Percentiles rank a stretch among this genome's conserved stretches.
Conservation (phyloP, 2,888 invertebrate genomes). For the Phaedon cochleariae region DNA sequence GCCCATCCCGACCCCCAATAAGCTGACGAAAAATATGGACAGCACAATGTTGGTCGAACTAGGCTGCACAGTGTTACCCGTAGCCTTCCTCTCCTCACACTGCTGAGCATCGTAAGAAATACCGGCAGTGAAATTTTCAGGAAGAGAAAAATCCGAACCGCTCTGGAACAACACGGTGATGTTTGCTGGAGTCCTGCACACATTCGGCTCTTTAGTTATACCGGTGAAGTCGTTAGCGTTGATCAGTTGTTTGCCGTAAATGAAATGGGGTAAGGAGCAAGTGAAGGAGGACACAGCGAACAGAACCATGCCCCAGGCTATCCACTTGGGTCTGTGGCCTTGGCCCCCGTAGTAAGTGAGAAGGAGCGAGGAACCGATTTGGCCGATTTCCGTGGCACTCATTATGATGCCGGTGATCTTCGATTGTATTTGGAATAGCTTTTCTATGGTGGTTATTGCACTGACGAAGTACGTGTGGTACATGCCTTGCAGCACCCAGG, state of each 20-base stretch:
- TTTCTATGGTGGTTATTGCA: conserved; percentile 92
- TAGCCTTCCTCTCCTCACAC: conserved; percentile 45
- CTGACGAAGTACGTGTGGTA: conserved; percentile 94
- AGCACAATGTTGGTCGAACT: conserved; percentile 83
- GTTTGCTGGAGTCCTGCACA: conserved; percentile 53
- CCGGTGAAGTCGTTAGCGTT: conserved; percentile 64
- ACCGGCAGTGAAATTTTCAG: conserved; percentile 25
- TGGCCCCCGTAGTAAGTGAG: conserved; percentile 91
- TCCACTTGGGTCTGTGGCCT: conserved; percentile 93
- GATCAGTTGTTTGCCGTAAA: conserved; percentile 80
- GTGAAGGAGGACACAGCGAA: conserved; percentile 87
- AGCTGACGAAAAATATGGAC: conserved; percentile 86
- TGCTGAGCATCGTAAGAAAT: conserved; percentile 22
- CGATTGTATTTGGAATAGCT: conserved; percentile 90
- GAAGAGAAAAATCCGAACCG: conserved; percentile 15
- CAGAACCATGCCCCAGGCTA: conserved; percentile 90
- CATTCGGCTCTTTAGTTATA: conserved; percentile 59
- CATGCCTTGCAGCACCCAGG: conserved; percentile 90
- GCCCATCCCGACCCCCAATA: conserved; percentile 89
- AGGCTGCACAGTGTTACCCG: conserved; percentile 74
- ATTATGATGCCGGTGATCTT: conserved; percentile 89
- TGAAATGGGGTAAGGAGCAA: conserved; percentile 87
- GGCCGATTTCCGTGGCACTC: conserved; percentile 92
- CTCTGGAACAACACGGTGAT: conserved; percentile 20
- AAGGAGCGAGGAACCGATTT: conserved; percentile 88